These are phyloP conservation scores for Mustela nigripes DNA, from an alignment of 2,113 vertebrate genomes.

Conservation along the genomic window DNA sequence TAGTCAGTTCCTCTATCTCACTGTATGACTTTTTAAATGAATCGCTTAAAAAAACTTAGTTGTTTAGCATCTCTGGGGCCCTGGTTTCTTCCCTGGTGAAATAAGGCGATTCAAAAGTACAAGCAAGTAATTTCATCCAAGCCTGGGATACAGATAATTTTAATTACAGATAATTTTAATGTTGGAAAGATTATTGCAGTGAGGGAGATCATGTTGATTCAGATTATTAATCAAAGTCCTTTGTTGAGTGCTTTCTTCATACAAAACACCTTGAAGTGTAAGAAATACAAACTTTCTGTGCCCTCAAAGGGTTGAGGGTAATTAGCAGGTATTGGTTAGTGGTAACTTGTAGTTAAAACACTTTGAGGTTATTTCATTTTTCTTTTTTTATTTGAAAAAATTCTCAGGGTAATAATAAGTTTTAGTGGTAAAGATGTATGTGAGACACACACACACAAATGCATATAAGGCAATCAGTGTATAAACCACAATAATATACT, in stretches of 20 bases:
- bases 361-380: neutral
- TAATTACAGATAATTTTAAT: neutral
- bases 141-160: neutral
- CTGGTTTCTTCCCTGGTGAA: neutral
- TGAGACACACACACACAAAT: neutral
- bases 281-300: neutral
- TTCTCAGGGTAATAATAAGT: neutral
- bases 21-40: neutral
- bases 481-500: neutral
- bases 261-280: neutral
- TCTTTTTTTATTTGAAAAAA: neutral
- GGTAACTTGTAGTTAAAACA: neutral
- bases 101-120: neutral
- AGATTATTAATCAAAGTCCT: neutral
- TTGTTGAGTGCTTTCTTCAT: neutral
- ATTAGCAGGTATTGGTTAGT: neutral
- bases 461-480: neutral
- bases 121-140: neutral
- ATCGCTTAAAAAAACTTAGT: neutral
- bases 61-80: neutral
- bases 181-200: neutral
- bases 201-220: neutral
- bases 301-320: neutral
- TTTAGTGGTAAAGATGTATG: neutral
- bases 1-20: neutral